Evolutionary conservation across 2,113 vertebrate genomes (phyloP), one percentile per base, ranked within the genome.

Genomic region (Sturnira hondurensis): DNA sequence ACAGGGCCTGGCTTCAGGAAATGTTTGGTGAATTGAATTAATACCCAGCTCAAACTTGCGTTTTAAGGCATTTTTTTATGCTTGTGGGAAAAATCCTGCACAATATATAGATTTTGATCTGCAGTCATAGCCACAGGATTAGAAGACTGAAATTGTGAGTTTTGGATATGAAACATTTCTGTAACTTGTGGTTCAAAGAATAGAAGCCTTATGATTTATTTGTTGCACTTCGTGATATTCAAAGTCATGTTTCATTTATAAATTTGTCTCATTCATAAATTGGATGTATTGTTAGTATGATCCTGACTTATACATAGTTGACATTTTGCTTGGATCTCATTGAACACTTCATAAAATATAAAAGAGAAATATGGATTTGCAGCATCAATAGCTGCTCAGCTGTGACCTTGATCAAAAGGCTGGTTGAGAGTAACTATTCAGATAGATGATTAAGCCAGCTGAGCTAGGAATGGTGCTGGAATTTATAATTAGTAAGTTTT

Each of bases 221-320:
- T 92, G 36, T 73, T 86, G 11, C 12, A 31, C 24, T 91, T 90
- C 56, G 24, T 22, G 67, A 0, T 81, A 90, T 90, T 96, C 52
- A 93, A 20, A 95, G 36, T 61, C 68, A 61, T 80, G 20, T 77
- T 71, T 95, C 80, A 84, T 52, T 90, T 82, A 36, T 43, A 63
- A 31, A 76, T 95, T 96, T 85, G 45, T 11, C 58, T 85, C 65
- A 70, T 43, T 80, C 93, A 80, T 92, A 58, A 58, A 54, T 91
- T 61, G 61, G 38, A 38, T 52, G 47, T 87, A 16, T 85, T 67
- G 7, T 68, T 96, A 43, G 70, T 43, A 8, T 82, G 13, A 61
- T 45, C 9, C 58, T 81, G 65, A 67, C 9, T 89, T 93, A 61
- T n/a, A n/a, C n/a, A n/a, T 20, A 33, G 28, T 56, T 58, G 93